Evolutionary conservation across 35 echinoderm and acorn worm genomes (phyloP).

Genomic region (Apostichopus japonicus): DNA sequence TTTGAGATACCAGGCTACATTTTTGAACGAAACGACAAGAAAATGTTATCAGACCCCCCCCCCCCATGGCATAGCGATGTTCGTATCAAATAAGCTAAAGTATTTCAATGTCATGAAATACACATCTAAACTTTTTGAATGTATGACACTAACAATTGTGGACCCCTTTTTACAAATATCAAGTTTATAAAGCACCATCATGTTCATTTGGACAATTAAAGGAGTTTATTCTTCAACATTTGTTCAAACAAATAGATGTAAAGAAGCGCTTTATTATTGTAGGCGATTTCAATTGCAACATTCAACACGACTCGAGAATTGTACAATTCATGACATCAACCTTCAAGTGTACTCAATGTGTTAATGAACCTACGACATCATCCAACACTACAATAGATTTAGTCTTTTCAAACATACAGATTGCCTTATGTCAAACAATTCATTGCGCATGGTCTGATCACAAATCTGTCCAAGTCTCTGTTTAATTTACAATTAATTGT

Average conservation of each 20-base stretch:
- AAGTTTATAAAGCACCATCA: constrained; percentile 8
- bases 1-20: too few species aligned
- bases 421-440: not conserved
- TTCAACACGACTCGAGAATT: not conserved
- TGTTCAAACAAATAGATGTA: not conserved
- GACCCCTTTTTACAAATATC: not conserved
- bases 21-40: too few species aligned
- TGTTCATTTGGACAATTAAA: not conserved
- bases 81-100: too few species aligned
- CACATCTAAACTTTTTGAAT: not conserved
- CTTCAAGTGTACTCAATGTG: not conserved
- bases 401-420: not conserved
- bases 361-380: not conserved
- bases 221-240: not conserved
- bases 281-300: not conserved
- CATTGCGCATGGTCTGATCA: constrained; percentile 35
- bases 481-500: not conserved
- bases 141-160: not conserved
- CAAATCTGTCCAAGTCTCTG: not conserved
- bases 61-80: too few species aligned
- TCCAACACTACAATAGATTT: not conserved
- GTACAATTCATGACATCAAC: not conserved
- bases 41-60: too few species aligned
- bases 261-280: not conserved
- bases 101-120: too few species aligned